Evolutionary conservation across 2,888 invertebrate genomes (phyloP).

Genomic region (Eumerus sabulonum): DNA sequence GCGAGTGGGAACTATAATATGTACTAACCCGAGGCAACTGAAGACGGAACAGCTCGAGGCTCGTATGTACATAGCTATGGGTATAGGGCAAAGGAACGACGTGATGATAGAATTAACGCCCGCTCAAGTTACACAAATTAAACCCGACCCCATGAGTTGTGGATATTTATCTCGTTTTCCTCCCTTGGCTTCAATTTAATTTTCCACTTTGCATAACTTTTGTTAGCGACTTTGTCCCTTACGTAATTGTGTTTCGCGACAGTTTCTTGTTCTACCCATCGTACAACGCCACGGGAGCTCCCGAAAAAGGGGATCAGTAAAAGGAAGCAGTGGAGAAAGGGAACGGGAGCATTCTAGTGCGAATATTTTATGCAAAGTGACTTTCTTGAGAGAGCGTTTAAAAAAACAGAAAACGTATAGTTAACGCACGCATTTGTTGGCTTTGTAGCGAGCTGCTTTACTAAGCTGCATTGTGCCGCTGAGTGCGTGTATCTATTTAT

Average conservation of each 20-base stretch:
- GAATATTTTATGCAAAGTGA: slow-evolving; percentile 27
- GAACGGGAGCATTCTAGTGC: slow-evolving; percentile 12
- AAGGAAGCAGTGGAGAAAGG: no score
- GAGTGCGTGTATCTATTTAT: background rate
- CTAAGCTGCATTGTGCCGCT: no score
- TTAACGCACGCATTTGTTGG: no score
- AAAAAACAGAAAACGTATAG: no score
- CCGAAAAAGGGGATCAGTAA: no score
- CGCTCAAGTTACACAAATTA: slow-evolving; percentile 52
- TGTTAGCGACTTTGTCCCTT: slow-evolving; percentile 43
- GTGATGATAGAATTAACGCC: slow-evolving; percentile 17
- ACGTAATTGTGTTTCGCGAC: slow-evolving; percentile 33
- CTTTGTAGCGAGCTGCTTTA: no score
- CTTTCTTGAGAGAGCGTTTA: slow-evolving; percentile 11
- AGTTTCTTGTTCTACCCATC: slow-evolving; percentile 16
- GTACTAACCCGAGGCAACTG: background rate
- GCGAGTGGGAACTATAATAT: background rate
- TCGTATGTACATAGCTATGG: no score
- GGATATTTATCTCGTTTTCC: slow-evolving; percentile 2
- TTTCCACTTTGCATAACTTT: slow-evolving; percentile 55
- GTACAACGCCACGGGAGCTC: background rate
- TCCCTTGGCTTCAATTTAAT: slow-evolving; percentile 46
- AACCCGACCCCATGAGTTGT: slow-evolving; percentile 21
- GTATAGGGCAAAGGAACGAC: no score
- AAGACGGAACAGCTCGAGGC: background rate